Evolutionary conservation across 2,797 vertebrate species (phyloP).

Genomic region (Staurois parvus): DNA sequence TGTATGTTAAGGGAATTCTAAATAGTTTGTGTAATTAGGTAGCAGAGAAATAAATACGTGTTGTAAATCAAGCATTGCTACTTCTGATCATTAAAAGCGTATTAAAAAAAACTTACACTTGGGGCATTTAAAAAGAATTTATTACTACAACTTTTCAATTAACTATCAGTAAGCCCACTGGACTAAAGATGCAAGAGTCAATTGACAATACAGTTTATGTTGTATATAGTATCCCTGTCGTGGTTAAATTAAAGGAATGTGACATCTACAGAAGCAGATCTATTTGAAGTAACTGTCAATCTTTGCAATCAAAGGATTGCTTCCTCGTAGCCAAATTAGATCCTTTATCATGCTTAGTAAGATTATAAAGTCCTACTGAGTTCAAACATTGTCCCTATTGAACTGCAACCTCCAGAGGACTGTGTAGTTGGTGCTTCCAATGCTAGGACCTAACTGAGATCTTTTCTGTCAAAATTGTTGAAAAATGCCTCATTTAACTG

Average conservation of each 20-base stretch:
- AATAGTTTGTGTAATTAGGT: conserved; percentile 69
- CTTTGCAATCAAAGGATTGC: conserved; percentile 79
- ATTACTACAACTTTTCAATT: conserved; percentile 68
- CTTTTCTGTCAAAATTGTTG: conserved; percentile 41
- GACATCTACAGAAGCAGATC: conserved; percentile 73
- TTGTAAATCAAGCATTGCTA: conserved; percentile 65
- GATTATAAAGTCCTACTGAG: conserved; percentile 75
- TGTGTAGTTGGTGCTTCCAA: conserved; percentile 65
- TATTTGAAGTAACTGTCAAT: conserved; percentile 85
- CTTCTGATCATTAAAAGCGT: conserved; percentile 71
- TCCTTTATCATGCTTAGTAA: conserved; percentile 78
- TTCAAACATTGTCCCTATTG: conserved; percentile 65
- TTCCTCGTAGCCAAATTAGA: conserved; percentile 82
- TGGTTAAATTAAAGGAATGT: conserved; percentile 86
- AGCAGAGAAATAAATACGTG: conserved; percentile 63
- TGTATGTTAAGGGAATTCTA: conserved; percentile 70
- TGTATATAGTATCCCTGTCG: conserved; percentile 77
- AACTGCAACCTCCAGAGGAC: conserved; percentile 66
- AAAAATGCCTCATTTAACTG: conserved; percentile 85
- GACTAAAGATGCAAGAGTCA: conserved; percentile 69
- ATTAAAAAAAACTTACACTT: conserved; percentile 78
- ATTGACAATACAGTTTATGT: conserved; percentile 76
- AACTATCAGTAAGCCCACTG: conserved; percentile 64
- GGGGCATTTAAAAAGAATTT: conserved; percentile 83
- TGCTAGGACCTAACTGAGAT: conserved; percentile 65